These are phyloP conservation scores for Vannuccia rotundouncinata DNA, from an alignment of 2,888 invertebrate genomes.

Conservation along the genomic window DNA sequence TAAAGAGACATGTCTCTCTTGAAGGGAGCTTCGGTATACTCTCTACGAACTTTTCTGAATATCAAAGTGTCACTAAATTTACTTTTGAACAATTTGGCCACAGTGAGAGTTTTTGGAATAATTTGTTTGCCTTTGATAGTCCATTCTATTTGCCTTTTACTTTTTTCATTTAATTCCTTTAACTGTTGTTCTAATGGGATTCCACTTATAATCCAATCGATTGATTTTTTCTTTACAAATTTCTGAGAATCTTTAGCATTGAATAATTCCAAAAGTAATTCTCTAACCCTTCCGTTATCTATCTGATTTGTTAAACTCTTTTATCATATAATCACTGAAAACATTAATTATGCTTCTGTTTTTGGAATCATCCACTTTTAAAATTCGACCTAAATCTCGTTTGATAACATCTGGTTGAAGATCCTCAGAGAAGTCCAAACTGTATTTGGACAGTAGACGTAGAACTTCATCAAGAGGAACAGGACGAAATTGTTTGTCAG, in stretches of 20 bases:
- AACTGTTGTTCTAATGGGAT: background rate
- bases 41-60: background rate
- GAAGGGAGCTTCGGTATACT: no score
- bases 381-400: background rate
- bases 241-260: no score
- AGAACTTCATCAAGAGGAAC: background rate
- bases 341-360: no score
- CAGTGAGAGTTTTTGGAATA: background rate
- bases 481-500: background rate
- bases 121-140: background rate
- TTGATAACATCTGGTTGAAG: background rate
- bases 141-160: background rate
- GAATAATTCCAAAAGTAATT: no score
- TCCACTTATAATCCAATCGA: no score
- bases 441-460: background rate
- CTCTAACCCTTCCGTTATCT: no score
- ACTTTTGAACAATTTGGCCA: background rate
- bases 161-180: background rate
- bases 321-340: no score
- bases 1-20: no score
- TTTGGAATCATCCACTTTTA: background rate
- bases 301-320: no score
- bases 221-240: no score
- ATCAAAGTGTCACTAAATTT: background rate
- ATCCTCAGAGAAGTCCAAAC: background rate